These are phyloP conservation scores for Bembecia ichneumoniformis DNA, from an alignment of 2,888 invertebrate species.

Conservation along the genomic window DNA sequence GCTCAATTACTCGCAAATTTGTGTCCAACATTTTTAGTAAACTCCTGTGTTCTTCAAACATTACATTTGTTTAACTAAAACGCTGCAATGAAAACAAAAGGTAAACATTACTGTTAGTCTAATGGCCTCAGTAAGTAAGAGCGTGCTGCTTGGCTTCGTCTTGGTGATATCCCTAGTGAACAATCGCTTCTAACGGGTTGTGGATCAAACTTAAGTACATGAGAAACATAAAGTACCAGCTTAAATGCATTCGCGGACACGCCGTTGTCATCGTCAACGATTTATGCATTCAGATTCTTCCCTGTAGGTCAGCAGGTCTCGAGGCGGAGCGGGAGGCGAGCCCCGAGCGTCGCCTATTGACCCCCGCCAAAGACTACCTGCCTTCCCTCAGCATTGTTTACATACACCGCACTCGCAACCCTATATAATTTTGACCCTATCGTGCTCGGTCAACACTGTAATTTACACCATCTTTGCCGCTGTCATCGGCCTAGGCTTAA, in stretches of 20 bases:
- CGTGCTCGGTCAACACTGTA: too few relatives aligned
- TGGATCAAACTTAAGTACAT: neutral
- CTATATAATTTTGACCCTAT: constrained; percentile 26
- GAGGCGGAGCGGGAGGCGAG: constrained; percentile 20
- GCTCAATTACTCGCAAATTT: too few relatives aligned
- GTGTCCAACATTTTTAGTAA: too few relatives aligned
- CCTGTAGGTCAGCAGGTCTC: constrained; percentile 34
- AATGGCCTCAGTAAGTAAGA: too few relatives aligned
- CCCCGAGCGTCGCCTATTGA: constrained; percentile 23
- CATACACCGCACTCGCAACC: constrained; percentile 26
- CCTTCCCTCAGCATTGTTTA: constrained; percentile 32
- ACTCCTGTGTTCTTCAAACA: too few relatives aligned
- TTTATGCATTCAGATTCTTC: constrained; percentile 29
- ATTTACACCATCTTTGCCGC: too few relatives aligned
- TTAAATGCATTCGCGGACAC: constrained; percentile 11
- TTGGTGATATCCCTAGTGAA: neutral
- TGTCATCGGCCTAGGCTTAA: too few relatives aligned
- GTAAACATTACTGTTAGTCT: too few relatives aligned
- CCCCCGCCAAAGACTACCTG: constrained; percentile 37
- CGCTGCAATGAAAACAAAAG: too few relatives aligned
- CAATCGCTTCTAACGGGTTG: neutral
- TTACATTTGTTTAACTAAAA: too few relatives aligned
- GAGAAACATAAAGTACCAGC: neutral
- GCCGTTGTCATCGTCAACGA: constrained; percentile 29
- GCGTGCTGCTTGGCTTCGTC: too few relatives aligned